A percentile compares a stretch with the other conserved stretches of the same genome.
Conservation (phyloP, 2,113 vertebrate species). For the Galeopterus variegatus region DNA sequence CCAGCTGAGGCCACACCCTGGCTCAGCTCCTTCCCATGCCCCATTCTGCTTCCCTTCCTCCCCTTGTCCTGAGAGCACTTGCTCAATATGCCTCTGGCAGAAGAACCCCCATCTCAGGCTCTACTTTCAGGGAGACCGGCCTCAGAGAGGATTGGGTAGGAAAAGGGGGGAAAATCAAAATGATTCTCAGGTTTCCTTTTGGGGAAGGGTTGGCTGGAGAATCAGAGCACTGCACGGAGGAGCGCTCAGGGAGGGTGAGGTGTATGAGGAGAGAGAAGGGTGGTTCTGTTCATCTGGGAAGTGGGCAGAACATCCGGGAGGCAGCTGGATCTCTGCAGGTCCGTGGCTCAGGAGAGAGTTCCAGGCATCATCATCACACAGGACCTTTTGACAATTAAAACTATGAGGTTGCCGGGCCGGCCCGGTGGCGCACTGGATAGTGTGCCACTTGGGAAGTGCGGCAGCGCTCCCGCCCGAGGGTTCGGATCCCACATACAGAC, state of each 20-base stretch:
- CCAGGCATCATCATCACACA: background rate
- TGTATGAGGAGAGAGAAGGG: background rate
- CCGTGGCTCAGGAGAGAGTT: background rate
- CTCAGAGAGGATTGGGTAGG: background rate
- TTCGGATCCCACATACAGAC: no score
- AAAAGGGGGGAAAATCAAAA: background rate
- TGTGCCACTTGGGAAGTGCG: no score
- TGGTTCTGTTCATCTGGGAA: background rate
- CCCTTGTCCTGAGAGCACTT: background rate
- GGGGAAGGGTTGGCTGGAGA: background rate
- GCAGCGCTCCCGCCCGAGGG: no score
- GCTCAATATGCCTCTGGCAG: background rate
- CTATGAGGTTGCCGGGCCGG: no score
- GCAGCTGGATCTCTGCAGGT: background rate
- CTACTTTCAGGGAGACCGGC: background rate
- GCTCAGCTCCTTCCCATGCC: background rate
- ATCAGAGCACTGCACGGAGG: background rate
- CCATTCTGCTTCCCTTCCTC: fast-evolving
- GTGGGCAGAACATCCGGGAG: background rate
- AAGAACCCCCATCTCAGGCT: background rate
- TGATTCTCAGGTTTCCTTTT: background rate
- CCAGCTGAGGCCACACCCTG: no score
- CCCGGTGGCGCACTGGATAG: no score
- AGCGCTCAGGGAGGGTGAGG: background rate
- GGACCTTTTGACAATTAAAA: background rate